Percentiles rank a stretch among this genome's conserved stretches.
These are phyloP conservation scores for Gambusia affinis DNA, from an alignment of 2,113 vertebrate species.

Conservation along the genomic window DNA sequence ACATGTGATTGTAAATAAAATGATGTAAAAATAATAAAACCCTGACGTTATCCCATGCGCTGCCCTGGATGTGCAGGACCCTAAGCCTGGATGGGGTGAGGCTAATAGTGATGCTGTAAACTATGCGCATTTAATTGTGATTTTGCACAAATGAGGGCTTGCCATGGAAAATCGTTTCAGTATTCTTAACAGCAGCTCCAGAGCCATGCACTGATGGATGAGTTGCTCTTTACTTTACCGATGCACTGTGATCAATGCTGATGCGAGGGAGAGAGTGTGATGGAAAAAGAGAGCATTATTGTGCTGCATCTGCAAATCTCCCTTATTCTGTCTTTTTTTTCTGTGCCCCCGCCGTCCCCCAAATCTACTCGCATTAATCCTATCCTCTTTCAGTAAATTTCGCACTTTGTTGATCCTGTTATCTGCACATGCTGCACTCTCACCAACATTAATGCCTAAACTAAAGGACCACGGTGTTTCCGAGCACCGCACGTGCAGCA, in stretches of 20 bases:
- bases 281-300: slow-evolving; percentile 37
- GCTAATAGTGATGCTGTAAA: slow-evolving; percentile 23
- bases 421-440: slow-evolving; percentile 72
- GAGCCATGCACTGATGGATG: slow-evolving; percentile 68
- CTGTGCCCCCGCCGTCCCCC: slow-evolving; percentile 20
- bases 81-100: not conserved
- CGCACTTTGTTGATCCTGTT: slow-evolving; percentile 63
- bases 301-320: slow-evolving; percentile 71
- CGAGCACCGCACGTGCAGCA: slow-evolving; percentile 62
- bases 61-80: slow-evolving; percentile 10
- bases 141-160: slow-evolving; percentile 23
- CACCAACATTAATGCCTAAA: slow-evolving; percentile 59
- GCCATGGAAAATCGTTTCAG: slow-evolving; percentile 44
- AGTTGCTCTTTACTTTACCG: slow-evolving; percentile 70
- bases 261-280: slow-evolving; percentile 57
- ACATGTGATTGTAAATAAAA: not conserved
- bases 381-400: slow-evolving; percentile 57
- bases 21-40: not conserved
- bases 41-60: not conserved
- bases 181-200: slow-evolving; percentile 63
- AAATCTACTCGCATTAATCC: slow-evolving; percentile 69
- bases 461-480: slow-evolving; percentile 65
- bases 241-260: slow-evolving; percentile 78
- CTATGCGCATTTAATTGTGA: slow-evolving; percentile 20
- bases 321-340: slow-evolving; percentile 31